phyloP scores from a whole-genome alignment of 2,797 vertebrate species.

The Parauchenoglanis ngamensis region DNA sequence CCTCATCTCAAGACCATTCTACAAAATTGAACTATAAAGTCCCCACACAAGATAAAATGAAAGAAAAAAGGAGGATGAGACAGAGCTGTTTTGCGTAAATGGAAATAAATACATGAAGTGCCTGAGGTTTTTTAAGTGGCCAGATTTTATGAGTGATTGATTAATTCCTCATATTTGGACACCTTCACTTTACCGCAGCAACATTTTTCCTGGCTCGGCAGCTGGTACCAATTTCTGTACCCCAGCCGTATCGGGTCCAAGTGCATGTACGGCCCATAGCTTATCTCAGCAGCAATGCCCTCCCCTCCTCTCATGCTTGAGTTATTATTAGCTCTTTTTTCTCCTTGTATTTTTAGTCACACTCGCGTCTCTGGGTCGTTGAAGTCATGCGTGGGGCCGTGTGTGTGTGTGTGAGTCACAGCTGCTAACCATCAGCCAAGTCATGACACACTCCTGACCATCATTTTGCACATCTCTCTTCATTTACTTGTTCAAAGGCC shows the following conservation, averaged over 20 bases:
- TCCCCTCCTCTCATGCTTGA: conserved; percentile 69
- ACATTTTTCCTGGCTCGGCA: conserved; percentile 76
- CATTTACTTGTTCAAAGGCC: conserved; percentile 45
- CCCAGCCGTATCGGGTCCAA: conserved; percentile 70
- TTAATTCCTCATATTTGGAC: conserved; percentile 78
- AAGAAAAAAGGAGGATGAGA: conserved; percentile 47
- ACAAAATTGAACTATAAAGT: conserved; percentile 26
- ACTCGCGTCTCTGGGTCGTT: conserved; percentile 73
- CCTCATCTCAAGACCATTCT: conserved; percentile 13
- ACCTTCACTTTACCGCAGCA: conserved; percentile 71
- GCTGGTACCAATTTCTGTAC: conserved; percentile 80
- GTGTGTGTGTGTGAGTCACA: conserved; percentile 65
- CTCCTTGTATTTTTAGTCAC: conserved; percentile 76
- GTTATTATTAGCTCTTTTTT: conserved; percentile 76
- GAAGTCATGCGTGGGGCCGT: conserved; percentile 68
- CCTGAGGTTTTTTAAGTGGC: conserved; percentile 77
- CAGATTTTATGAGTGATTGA: conserved; percentile 78
- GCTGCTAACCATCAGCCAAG: conserved; percentile 52
- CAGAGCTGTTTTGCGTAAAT: conserved; percentile 72
- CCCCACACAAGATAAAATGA: conserved; percentile 18
- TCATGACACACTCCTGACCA: conserved; percentile 44
- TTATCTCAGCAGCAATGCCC: conserved; percentile 77
- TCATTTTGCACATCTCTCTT: conserved; percentile 34
- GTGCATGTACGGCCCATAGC: conserved; percentile 75
- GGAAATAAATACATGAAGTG: conserved; percentile 76